A percentile compares a stretch with the other conserved stretches of the same genome.
phyloP scores from a whole-genome alignment of 1,140 invertebrate species.

The Luehdorfia chinensis region DNA sequence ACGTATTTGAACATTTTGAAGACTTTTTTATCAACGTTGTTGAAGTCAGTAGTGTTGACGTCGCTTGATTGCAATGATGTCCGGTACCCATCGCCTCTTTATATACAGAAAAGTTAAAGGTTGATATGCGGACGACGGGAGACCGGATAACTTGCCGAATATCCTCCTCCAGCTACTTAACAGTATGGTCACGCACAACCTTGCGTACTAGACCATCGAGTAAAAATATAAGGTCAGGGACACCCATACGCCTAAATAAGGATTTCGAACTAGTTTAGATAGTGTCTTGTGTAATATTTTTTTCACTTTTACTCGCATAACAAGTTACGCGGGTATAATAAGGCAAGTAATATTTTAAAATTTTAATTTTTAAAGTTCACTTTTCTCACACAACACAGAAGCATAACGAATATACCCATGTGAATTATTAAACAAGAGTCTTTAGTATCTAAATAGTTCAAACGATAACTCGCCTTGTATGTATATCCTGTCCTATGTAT shows the following conservation, averaged over 20 bases:
- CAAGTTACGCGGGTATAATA: too few relatives aligned
- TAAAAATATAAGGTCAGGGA: slow-evolving; percentile 55
- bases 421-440: too few relatives aligned
- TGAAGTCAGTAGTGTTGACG: slow-evolving; percentile 16
- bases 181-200: slow-evolving; percentile 53
- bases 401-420: too few relatives aligned
- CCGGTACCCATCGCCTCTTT: slow-evolving; percentile 36
- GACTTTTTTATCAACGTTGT: slow-evolving; percentile 15
- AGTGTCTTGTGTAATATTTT: too few relatives aligned
- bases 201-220: slow-evolving; percentile 31
- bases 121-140: slow-evolving; percentile 16
- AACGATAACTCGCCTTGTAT: too few relatives aligned
- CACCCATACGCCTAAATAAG: slow-evolving; percentile 9
- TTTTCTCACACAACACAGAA: too few relatives aligned
- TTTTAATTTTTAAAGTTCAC: too few relatives aligned
- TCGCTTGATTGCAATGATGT: slow-evolving; percentile 31
- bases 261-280: slow-evolving; percentile 7
- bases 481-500: too few relatives aligned
- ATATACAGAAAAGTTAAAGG: slow-evolving; percentile 38
- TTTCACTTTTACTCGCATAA: too few relatives aligned
- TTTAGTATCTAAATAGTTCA: too few relatives aligned
- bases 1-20: slow-evolving; percentile 72
- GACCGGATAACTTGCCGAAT: slow-evolving; percentile 52
- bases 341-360: too few relatives aligned
- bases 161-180: slow-evolving; percentile 48